Base-by-base conservation (phyloP, 2,797 vertebrate species). In the Coreius guichenoti region DNA sequence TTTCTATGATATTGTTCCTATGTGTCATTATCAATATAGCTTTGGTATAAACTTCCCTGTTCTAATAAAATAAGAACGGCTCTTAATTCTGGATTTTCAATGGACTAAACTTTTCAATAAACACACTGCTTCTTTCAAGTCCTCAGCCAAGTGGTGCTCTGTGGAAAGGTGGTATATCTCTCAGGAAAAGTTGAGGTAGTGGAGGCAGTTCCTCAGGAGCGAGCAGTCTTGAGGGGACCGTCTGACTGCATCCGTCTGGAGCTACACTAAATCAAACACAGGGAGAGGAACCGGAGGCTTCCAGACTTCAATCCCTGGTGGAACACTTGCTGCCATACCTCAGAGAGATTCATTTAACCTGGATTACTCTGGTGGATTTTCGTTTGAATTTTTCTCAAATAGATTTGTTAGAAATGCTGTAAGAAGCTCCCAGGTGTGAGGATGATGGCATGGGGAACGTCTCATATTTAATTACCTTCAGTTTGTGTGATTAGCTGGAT, bases 311-410 rank as follows among this genome's bases (percentile, higher is more conserved):
- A 72, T 90, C 81, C 88, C 90, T 88, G 80, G 85, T 91, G 89
- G 85, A 87, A 83, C 68, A 73, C 78, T 81, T 82, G 54, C 83
- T 86, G 83, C 82, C 86, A 75, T 86, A 89, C 90, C 86, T 76
- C 82, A 51, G 86, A 89, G 88, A 89, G 79, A 85, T 88, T 85
- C 85, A 84, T 89, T 90, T 90, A 91, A 90, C 90, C 90, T 89
- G 88, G 83, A 89, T 89, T 89, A 89, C 87, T 87, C 87, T 81
- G 85, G 82, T 86, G 89, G 84, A 86, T 87, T 86, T 87, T 78
- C 61, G 70, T 76, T 87, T 81, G 79, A 80, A 82, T 90, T 86
- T 87, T 86, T 78, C 72, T 86, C 81, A 84, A 89, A 90, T 86
- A 87, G 81, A 87, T 86, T 84, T 80, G 82, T 88, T 90, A 87